phyloP scores from a whole-genome alignment of 1,140 invertebrate genomes.

The Nylanderia fulva region DNA sequence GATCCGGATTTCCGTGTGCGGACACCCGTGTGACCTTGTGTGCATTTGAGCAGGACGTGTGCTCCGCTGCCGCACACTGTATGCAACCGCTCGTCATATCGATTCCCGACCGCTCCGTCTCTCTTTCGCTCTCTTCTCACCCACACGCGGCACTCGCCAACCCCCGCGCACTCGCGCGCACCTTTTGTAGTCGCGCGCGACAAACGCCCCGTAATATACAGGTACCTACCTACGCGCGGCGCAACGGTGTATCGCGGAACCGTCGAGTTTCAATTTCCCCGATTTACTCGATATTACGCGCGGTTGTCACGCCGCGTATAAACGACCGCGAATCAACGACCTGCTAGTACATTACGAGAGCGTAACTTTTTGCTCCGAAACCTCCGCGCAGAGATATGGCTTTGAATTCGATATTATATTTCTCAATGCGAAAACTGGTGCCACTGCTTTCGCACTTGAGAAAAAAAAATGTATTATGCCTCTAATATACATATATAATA shows the following conservation, averaged over 20 bases:
- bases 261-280: constrained; percentile 62
- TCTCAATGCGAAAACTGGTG: not conserved
- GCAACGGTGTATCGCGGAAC: constrained; percentile 38
- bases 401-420: constrained; percentile 26
- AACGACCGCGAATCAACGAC: constrained; percentile 55
- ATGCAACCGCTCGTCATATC: constrained; percentile 76
- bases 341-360: constrained; percentile 41
- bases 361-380: constrained; percentile 44
- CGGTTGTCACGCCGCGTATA: constrained; percentile 52
- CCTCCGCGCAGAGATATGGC: not conserved
- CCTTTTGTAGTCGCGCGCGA: constrained; percentile 45
- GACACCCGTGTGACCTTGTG: constrained; percentile 81
- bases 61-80: constrained; percentile 67
- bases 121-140: constrained; percentile 37
- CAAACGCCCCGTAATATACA: constrained; percentile 53
- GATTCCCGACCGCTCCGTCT: constrained; percentile 56
- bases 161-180: constrained; percentile 44
- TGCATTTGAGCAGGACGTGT: constrained; percentile 79
- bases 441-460: not conserved
- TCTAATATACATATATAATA: no score
- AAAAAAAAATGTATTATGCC: not conserved
- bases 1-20: constrained; percentile 83
- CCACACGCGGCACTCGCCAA: constrained; percentile 27
- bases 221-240: constrained; percentile 33
- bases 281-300: constrained; percentile 64